phyloP scores from a whole-genome alignment of 2,888 invertebrate genomes.

The Phyto melanocephala region DNA sequence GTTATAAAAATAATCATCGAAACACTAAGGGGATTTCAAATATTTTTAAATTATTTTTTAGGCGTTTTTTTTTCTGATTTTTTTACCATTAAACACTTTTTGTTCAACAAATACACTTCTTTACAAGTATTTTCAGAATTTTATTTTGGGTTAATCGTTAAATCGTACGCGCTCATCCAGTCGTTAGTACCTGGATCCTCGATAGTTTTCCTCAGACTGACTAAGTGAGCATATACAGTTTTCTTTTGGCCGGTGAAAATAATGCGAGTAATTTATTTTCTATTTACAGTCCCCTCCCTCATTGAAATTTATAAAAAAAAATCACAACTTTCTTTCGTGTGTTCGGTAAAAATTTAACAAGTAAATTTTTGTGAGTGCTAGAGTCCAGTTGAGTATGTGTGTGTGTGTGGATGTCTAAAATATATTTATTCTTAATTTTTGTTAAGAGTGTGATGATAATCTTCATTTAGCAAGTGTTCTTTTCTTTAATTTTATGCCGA shows the following conservation, averaged over 20 bases:
- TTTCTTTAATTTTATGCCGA: not conserved
- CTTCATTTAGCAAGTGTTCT: conserved; percentile 40
- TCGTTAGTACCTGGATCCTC: conserved; percentile 77
- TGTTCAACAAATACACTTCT: not conserved
- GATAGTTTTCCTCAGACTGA: conserved; percentile 78
- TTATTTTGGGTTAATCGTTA: conserved; percentile 65
- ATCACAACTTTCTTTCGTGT: conserved; percentile 33
- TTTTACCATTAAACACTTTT: conserved; percentile 28
- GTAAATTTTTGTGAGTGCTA: conserved; percentile 6
- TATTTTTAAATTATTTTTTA: no score
- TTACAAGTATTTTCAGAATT: conserved; percentile 31
- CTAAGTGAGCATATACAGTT: conserved; percentile 9
- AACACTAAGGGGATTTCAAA: no score
- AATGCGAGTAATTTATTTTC: conserved; percentile 47
- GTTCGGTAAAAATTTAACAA: conserved; percentile 30
- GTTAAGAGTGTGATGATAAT: conserved; percentile 52
- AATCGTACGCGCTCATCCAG: conserved; percentile 73
- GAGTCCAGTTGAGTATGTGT: conserved; percentile 21
- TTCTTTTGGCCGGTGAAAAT: conserved; percentile 50
- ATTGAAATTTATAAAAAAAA: not conserved
- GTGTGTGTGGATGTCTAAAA: no score
- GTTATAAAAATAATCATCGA: no score
- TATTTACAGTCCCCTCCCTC: conserved; percentile 20
- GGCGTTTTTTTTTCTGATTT: not conserved
- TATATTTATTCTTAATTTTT: conserved; percentile 43